Evolutionary conservation across 1,140 invertebrate genomes (phyloP), one percentile per base, ranked within the genome.

Genomic region (Cotesia glomerata): DNA sequence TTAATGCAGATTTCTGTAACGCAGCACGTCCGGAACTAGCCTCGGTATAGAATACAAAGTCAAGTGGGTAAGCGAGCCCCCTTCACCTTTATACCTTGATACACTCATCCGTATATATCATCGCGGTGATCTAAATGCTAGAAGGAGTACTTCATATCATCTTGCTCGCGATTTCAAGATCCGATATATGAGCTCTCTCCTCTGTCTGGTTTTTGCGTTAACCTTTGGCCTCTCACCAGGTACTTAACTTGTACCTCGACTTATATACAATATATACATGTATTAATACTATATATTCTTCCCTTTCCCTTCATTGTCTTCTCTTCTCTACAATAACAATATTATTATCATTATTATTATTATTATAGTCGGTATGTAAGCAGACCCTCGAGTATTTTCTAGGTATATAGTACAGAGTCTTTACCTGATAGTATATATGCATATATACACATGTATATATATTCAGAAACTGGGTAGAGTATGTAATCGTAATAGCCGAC

Each of bases 21-120:
- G 58, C 58, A 61, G 58, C 58, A 61, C 58, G 58, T 61, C 58
- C 58, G 58, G 58, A 61, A 7, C 8, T 26, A 61, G 58, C 32
- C 54, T 32, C n/a, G 58, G 58, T 16, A 61, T 61, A 61, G 58
- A 32, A 61, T 61, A 61, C 8, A 61, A 61, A 32, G 32, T 61
- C 32, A 26, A 61, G 58, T 58, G 58, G 11, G 58, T 61, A 34
- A 61, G 58, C 18, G 26, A 34, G 18, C 32, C 59, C 18, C 18
- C 13, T 61, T 7, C 11, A 45, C 39, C 39, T 11, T 45, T 45
- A 45, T 45, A 45, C 9, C 5, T 39, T 39, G 1, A 39, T 39
- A 39, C 9, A 39, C 36, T 8, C 11, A 45, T 45, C 7, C 39
- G 11, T 45, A 45, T 45, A 45, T 26, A 32, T 32, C 13, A 61